A percentile compares a stretch with the other conserved stretches of the same genome.
These are phyloP conservation scores for Drosophila kohkoa DNA, from an alignment of 1,140 invertebrate species.

Conservation along the genomic window DNA sequence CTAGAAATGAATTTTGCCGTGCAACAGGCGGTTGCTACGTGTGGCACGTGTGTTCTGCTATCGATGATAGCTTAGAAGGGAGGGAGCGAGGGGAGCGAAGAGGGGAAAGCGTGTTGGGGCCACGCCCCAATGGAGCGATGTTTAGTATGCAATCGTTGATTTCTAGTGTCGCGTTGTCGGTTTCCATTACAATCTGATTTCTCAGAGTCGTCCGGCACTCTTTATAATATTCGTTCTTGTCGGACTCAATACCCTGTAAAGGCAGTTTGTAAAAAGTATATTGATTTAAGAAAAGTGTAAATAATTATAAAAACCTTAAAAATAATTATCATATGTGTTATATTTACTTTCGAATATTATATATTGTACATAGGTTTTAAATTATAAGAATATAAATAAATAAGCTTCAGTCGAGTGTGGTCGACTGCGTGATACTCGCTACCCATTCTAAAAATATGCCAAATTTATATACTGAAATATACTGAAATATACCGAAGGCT, in stretches of 20 bases:
- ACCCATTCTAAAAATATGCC: too few relatives aligned
- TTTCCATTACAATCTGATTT: slow-evolving; percentile 54
- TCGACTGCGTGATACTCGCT: too few relatives aligned
- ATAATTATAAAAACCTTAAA: too few relatives aligned
- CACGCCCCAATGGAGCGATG: slow-evolving; percentile 31
- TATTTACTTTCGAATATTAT: too few relatives aligned
- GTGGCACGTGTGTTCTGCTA: slow-evolving; percentile 24
- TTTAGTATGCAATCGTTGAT: slow-evolving; percentile 63
- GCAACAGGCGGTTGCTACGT: slow-evolving; percentile 17
- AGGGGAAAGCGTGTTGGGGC: neutral
- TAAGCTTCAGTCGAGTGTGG: too few relatives aligned
- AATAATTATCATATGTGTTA: too few relatives aligned
- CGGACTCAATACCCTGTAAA: slow-evolving; percentile 14
- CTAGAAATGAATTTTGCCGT: neutral
- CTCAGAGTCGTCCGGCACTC: slow-evolving; percentile 3
- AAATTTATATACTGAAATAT: too few relatives aligned
- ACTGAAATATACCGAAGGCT: too few relatives aligned
- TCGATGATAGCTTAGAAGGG: neutral
- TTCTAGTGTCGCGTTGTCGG: slow-evolving; percentile 50
- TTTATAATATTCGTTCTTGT: slow-evolving; percentile 24
- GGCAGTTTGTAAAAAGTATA: neutral
- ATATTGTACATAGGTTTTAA: too few relatives aligned
- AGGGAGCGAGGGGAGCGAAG: neutral
- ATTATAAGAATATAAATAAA: too few relatives aligned
- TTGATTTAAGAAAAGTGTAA: neutral